Conservation (phyloP, 2,797 vertebrate species). For the Ceryle rudis region DNA sequence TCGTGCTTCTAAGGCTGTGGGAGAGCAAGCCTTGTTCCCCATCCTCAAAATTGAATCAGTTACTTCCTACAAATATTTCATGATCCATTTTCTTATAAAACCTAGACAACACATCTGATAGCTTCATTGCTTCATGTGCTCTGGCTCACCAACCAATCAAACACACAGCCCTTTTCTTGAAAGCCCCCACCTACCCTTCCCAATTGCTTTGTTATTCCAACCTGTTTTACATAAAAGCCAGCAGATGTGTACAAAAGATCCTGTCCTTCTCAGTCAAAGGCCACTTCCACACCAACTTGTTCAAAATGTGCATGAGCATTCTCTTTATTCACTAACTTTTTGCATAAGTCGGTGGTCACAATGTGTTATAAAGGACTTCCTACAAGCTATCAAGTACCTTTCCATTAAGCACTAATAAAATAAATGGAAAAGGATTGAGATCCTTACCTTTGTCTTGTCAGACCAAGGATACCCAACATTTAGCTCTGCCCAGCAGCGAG, state of each 20-base stretch:
- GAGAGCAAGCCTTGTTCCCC: neutral
- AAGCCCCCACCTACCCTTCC: neutral
- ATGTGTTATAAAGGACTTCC: neutral
- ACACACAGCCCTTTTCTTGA: neutral
- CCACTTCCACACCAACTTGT: neutral
- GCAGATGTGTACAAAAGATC: neutral
- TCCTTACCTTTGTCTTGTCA: neutral
- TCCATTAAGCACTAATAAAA: neutral
- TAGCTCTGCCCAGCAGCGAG: neutral
- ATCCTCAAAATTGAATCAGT: neutral
- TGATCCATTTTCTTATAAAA: neutral
- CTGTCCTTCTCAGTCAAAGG: neutral
- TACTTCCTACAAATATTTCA: neutral
- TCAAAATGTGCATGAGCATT: neutral
- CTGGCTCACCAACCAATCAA: neutral
- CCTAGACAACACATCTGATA: neutral
- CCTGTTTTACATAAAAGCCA: neutral
- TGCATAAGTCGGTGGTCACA: neutral
- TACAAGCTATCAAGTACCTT: neutral
- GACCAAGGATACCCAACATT: neutral
- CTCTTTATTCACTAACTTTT: neutral
- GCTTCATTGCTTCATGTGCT: neutral
- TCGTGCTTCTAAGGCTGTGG: neutral
- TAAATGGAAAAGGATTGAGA: neutral
- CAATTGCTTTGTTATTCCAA: neutral